phyloP scores from a whole-genome alignment of 1,140 invertebrate species.

The Bradynema listronoti region DNA sequence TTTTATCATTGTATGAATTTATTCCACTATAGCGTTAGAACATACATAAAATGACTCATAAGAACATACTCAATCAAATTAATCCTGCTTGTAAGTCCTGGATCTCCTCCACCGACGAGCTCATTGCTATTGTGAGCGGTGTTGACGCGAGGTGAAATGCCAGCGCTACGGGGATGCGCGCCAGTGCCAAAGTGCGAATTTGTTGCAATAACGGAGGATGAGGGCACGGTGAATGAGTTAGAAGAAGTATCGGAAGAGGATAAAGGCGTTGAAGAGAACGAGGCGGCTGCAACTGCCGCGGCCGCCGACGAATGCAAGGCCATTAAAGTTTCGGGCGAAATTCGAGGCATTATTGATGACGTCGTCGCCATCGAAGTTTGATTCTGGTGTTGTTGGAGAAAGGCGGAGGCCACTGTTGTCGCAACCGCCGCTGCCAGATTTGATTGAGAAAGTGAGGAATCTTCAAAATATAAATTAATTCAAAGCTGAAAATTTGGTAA shows the following conservation, averaged over 20 bases:
- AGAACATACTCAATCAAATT: conserved; percentile 17
- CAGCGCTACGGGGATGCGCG: not conserved
- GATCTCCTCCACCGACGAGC: too few relatives aligned
- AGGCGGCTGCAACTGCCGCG: not conserved
- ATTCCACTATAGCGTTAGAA: too few relatives aligned
- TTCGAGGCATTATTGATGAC: not conserved
- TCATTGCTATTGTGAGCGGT: too few relatives aligned
- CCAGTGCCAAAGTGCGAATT: not conserved
- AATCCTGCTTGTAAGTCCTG: too few relatives aligned
- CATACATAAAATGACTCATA: not conserved
- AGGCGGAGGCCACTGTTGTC: conserved; percentile 10
- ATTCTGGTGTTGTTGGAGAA: conserved; percentile 22
- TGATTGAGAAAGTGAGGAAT: too few relatives aligned
- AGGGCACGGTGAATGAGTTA: too few relatives aligned
- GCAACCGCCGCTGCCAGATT: too few relatives aligned
- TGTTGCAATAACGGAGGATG: too few relatives aligned
- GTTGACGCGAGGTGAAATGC: conserved; percentile 1
- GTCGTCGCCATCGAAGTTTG: not conserved
- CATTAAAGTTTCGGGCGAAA: conserved; percentile 10
- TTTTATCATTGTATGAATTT: too few relatives aligned
- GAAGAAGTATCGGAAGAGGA: not conserved
- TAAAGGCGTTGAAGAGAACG: conserved; percentile 4
- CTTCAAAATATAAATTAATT: too few relatives aligned
- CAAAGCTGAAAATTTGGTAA: too few relatives aligned
- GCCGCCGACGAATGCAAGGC: conserved; percentile 16